These are phyloP conservation scores for Acanthurus leucopareius DNA, from an alignment of 2,797 vertebrate species.

Conservation along the genomic window DNA sequence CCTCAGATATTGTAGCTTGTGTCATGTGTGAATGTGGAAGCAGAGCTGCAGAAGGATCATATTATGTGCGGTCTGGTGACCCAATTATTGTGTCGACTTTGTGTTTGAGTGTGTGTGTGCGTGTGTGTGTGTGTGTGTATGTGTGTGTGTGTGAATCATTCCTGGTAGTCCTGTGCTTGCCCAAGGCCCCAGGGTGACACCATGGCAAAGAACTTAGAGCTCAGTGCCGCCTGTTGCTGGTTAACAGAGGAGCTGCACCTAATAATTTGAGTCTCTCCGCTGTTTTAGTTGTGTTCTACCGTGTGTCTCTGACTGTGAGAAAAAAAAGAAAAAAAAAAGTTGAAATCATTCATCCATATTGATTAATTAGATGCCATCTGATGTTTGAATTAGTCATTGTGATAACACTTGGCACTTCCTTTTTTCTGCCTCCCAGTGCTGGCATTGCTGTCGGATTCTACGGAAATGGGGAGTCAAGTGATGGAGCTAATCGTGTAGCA, in stretches of 20 bases:
- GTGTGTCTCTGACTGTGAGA: neutral
- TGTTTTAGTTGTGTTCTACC: neutral
- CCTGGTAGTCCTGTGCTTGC: constrained; percentile 53
- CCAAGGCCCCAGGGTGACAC: constrained; percentile 47
- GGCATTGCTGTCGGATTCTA: constrained; percentile 99
- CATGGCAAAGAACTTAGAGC: constrained; percentile 38
- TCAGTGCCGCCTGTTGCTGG: constrained; percentile 61
- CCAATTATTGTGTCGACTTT: constrained; percentile 70
- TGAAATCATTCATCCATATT: constrained; percentile 1
- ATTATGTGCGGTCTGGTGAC: constrained; percentile 78
- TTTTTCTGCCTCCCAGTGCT: constrained; percentile 84
- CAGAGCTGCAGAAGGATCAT: constrained; percentile 67
- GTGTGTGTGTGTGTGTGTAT: constrained; percentile 25
- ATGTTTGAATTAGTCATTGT: constrained; percentile 40
- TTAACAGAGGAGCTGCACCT: constrained; percentile 44
- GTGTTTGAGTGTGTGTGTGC: neutral
- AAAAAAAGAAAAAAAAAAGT: neutral
- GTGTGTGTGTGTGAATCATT: constrained; percentile 47
- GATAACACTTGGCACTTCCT: constrained; percentile 28
- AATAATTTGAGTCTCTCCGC: neutral
- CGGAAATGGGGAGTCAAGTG: constrained; percentile 97
- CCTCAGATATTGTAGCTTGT: constrained; percentile 54
- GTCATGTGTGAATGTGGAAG: constrained; percentile 54
- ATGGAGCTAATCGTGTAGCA: constrained; percentile 93
- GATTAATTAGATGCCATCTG: constrained; percentile 9